Evolutionary conservation across 2,888 invertebrate genomes (phyloP).

Genomic region (Trypoxylon attenuatum): DNA sequence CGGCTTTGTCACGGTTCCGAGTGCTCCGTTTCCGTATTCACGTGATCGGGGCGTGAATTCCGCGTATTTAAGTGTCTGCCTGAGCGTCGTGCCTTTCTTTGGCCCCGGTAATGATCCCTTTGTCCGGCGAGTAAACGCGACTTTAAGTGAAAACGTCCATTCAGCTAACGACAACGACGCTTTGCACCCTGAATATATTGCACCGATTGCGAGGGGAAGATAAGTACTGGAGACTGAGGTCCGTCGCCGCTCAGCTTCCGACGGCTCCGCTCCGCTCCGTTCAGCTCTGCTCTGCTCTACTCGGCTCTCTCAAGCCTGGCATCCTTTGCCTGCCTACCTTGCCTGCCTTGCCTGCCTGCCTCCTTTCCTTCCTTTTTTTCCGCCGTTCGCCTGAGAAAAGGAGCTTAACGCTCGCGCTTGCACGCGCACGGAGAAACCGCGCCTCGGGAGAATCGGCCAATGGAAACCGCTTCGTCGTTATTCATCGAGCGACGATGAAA

Average conservation of each 20-base stretch:
- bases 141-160: constrained; percentile 69
- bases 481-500: constrained; percentile 37
- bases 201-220: constrained; percentile 68
- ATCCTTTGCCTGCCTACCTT: constrained; percentile 23
- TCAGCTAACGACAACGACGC: constrained; percentile 65
- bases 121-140: constrained; percentile 64
- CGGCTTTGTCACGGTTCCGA: constrained; percentile 29
- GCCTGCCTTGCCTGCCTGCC: constrained; percentile 17
- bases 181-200: constrained; percentile 70
- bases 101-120: constrained; percentile 69
- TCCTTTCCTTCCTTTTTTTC: constrained; percentile 3
- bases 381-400: constrained; percentile 40
- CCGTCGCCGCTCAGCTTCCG: constrained; percentile 48
- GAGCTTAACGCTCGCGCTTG: constrained; percentile 44
- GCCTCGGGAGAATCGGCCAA: constrained; percentile 23
- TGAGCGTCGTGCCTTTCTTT: constrained; percentile 60
- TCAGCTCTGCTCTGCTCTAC: constrained; percentile 31
- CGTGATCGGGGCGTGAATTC: constrained; percentile 70
- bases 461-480: constrained; percentile 37
- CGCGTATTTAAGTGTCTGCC: constrained; percentile 69
- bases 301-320: constrained; percentile 18
- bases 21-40: constrained; percentile 55
- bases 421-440: constrained; percentile 13
- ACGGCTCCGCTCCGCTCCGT: too few species aligned
- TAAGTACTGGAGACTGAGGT: constrained; percentile 61